phyloP scores from a whole-genome alignment of 1,140 invertebrate species.

The Eriosoma lanigerum region DNA sequence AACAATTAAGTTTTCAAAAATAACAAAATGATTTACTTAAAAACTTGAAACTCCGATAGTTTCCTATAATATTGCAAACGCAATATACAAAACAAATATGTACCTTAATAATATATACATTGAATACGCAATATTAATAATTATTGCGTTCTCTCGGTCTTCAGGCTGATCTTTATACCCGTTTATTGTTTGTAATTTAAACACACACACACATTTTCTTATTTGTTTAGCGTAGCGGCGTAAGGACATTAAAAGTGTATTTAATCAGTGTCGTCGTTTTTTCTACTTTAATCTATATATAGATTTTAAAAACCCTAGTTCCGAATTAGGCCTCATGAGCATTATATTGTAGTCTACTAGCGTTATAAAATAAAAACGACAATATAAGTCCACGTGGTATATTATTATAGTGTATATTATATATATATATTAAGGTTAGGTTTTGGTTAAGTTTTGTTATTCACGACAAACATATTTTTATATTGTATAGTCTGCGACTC shows the following conservation, averaged over 20 bases:
- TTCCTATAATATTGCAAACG: not conserved
- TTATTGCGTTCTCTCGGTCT: no score
- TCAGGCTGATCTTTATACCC: not conserved
- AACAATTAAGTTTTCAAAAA: constrained; percentile 29
- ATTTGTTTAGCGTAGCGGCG: not conserved
- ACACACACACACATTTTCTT: no score
- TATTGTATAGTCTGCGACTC: not conserved
- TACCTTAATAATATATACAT: not conserved
- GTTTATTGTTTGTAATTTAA: not conserved
- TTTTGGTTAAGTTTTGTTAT: no score
- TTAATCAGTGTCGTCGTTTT: not conserved
- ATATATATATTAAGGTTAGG: no score
- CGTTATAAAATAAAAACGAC: not conserved
- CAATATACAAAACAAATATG: not conserved
- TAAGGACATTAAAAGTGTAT: not conserved
- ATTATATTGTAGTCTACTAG: not conserved
- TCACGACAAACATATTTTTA: not conserved
- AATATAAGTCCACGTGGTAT: not conserved
- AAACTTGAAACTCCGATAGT: not conserved
- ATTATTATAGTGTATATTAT: not conserved
- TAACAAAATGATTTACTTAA: constrained; percentile 38
- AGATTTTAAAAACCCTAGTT: no score
- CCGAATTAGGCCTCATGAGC: no score
- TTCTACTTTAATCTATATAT: no score
- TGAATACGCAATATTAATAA: not conserved